Evolutionary conservation across 2,888 invertebrate genomes (phyloP).

Genomic region (Dryococelus australis): DNA sequence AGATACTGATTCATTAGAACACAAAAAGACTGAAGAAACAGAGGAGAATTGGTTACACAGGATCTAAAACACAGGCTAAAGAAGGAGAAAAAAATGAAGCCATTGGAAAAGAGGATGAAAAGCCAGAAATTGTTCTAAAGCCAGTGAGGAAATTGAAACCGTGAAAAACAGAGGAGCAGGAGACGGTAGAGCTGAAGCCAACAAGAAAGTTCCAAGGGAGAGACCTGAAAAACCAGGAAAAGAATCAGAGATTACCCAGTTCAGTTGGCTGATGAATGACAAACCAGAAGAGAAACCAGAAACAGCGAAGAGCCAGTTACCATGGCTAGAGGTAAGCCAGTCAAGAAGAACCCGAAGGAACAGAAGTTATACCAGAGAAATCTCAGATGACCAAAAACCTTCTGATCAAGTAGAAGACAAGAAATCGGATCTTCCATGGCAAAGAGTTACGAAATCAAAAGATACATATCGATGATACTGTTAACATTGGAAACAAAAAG

Average conservation of each 20-base stretch:
- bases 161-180: slow-evolving; percentile 37
- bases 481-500: slow-evolving; percentile 29
- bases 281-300: slow-evolving; percentile 24
- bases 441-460: slow-evolving; percentile 48
- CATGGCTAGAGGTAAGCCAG: slow-evolving; percentile 26
- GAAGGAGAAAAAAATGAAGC: slow-evolving; percentile 58
- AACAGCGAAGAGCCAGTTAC: neutral
- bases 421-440: slow-evolving; percentile 52
- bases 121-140: slow-evolving; percentile 44
- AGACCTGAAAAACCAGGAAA: slow-evolving; percentile 27
- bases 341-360: neutral
- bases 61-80: slow-evolving; percentile 42
- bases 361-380: neutral
- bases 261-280: slow-evolving; percentile 33
- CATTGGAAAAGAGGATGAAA: slow-evolving; percentile 49
- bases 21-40: slow-evolving; percentile 43
- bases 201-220: slow-evolving; percentile 30
- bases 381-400: slow-evolving; percentile 27
- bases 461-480: slow-evolving; percentile 25
- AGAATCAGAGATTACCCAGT: slow-evolving; percentile 44
- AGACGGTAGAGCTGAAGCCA: slow-evolving; percentile 40
- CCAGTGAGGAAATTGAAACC: slow-evolving; percentile 48
- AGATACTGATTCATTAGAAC: no score
- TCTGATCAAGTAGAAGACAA: slow-evolving; percentile 4
- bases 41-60: slow-evolving; percentile 42